phyloP scores from a whole-genome alignment of 2,797 vertebrate species.

The Rhinella marina region DNA sequence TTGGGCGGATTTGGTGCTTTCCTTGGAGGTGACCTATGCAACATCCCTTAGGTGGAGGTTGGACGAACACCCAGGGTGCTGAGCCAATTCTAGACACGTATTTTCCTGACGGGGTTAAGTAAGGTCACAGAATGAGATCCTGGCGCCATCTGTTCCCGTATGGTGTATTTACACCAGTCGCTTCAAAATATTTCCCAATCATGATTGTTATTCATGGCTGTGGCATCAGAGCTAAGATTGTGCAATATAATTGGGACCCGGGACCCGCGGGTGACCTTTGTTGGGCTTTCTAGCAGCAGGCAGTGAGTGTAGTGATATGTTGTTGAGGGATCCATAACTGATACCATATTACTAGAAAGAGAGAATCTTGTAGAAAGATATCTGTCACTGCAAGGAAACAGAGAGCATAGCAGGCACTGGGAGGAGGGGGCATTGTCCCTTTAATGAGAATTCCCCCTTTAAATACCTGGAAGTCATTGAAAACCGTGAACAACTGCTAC shows the following conservation, averaged over 20 bases:
- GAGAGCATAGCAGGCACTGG: not conserved
- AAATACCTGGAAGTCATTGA: not conserved
- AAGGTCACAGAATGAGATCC: slow-evolving; percentile 39
- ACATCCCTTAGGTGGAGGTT: not conserved
- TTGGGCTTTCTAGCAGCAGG: no score
- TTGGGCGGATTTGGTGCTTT: not conserved
- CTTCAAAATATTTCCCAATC: not conserved
- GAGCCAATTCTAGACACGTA: slow-evolving; percentile 36
- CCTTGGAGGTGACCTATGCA: not conserved
- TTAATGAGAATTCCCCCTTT: not conserved
- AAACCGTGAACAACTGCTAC: no score
- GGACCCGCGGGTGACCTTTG: not conserved
- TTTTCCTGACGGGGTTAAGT: slow-evolving; percentile 33
- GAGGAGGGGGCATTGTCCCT: no score
- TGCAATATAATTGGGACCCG: not conserved
- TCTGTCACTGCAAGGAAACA: not conserved
- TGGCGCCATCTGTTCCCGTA: slow-evolving; percentile 37
- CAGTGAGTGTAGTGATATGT: not conserved
- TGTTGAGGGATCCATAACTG: not conserved
- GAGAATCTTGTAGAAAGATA: not conserved
- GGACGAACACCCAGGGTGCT: not conserved
- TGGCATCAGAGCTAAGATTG: not conserved
- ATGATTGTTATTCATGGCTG: slow-evolving; percentile 8
- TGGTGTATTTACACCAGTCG: not conserved
- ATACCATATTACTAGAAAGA: not conserved